phyloP scores from a whole-genome alignment of 2,113 vertebrate genomes.

The Tichodroma muraria region DNA sequence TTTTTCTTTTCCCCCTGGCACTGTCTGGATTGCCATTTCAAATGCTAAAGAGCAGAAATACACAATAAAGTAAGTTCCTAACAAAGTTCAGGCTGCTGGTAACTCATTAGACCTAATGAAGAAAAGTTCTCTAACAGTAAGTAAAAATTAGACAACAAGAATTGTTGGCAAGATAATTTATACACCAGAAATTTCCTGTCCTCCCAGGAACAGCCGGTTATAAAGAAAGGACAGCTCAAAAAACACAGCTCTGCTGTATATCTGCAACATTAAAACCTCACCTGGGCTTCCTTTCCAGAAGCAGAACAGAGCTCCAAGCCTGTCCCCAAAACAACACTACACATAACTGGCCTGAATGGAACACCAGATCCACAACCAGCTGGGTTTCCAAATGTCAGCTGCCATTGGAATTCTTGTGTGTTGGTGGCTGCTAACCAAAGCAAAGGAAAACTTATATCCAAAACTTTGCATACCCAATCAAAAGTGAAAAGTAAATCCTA shows the following conservation, averaged over 20 bases:
- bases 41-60: background rate
- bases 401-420: background rate
- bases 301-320: background rate
- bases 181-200: background rate
- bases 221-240: background rate
- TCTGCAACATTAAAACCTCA: background rate
- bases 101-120: background rate
- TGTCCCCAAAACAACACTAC: background rate
- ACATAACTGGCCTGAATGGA: background rate
- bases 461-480: background rate
- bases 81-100: background rate
- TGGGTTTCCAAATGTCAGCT: background rate
- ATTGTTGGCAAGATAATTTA: background rate
- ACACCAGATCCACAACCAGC: background rate
- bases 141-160: background rate
- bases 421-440: background rate
- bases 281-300: background rate
- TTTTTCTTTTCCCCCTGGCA: background rate
- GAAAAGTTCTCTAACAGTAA: background rate
- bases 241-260: background rate
- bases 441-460: background rate
- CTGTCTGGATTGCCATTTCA: background rate
- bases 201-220: background rate
- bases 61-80: background rate
- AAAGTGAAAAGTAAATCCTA: background rate